These are phyloP conservation scores for Epinephelus moara DNA, from an alignment of 2,113 vertebrate species.

Conservation along the genomic window DNA sequence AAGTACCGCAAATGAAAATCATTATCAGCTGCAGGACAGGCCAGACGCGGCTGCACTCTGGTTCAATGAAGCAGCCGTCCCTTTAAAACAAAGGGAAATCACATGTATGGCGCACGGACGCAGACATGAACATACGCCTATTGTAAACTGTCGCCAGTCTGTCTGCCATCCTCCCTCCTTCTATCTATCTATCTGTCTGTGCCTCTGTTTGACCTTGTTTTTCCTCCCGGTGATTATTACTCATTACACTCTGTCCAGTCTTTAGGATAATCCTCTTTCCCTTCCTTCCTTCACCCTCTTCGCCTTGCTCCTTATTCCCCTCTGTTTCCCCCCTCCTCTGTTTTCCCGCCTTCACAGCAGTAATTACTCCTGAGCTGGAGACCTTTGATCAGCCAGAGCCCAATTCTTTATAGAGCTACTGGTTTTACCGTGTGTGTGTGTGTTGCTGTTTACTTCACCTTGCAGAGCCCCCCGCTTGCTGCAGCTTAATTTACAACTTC, in stretches of 20 bases:
- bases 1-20: constrained; percentile 76
- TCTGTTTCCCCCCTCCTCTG: constrained; percentile 33
- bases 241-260: constrained; percentile 31
- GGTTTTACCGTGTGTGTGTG: constrained; percentile 53
- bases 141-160: constrained; percentile 65
- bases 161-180: constrained; percentile 54
- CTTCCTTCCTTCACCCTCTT: background rate
- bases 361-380: constrained; percentile 66
- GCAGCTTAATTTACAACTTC: constrained; percentile 51
- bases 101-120: constrained; percentile 37
- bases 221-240: constrained; percentile 26
- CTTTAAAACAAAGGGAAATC: constrained; percentile 68
- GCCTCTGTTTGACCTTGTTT: constrained; percentile 58
- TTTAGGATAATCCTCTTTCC: background rate
- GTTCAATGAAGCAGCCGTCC: constrained; percentile 55
- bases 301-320: constrained; percentile 6
- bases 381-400: constrained; percentile 74
- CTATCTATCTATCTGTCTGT: constrained; percentile 17
- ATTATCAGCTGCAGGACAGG: constrained; percentile 80
- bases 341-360: constrained; percentile 44
- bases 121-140: constrained; percentile 30
- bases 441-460: constrained; percentile 29
- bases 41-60: constrained; percentile 56
- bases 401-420: constrained; percentile 74
- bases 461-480: constrained; percentile 4